Percentiles rank a stretch among this genome's conserved stretches.
phyloP scores from a whole-genome alignment of 1,140 invertebrate genomes.

The Drosophila prosaltans region DNA sequence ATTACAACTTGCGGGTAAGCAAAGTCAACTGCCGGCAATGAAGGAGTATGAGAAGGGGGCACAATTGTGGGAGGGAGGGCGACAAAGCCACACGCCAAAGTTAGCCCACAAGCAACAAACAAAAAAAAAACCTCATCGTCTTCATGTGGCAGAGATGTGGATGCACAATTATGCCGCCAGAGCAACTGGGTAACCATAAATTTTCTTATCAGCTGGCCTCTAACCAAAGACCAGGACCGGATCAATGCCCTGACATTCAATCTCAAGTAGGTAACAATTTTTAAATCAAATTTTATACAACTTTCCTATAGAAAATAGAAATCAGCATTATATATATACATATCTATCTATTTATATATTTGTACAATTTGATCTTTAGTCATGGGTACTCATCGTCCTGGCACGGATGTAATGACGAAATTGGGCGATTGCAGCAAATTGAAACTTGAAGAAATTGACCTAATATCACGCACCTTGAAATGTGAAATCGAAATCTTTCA shows the following conservation, averaged over 20 bases:
- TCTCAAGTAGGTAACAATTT: neutral
- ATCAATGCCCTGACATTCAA: neutral
- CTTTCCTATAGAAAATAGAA: neutral
- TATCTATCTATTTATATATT: neutral
- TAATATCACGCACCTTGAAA: constrained; percentile 31
- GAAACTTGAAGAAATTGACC: constrained; percentile 44
- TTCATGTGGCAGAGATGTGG: constrained; percentile 54
- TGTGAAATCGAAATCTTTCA: constrained; percentile 49
- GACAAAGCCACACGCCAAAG: constrained; percentile 73
- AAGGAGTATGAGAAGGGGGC: neutral
- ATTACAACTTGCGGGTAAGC: constrained; percentile 81
- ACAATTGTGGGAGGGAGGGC: constrained; percentile 15
- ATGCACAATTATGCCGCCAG: constrained; percentile 79
- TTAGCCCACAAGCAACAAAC: constrained; percentile 29
- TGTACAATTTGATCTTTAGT: neutral
- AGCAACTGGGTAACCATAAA: constrained; percentile 71
- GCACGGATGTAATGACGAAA: constrained; percentile 13
- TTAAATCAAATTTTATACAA: neutral
- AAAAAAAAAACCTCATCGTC: constrained; percentile 23
- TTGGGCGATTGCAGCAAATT: constrained; percentile 33
- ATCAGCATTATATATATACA: neutral
- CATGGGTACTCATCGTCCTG: neutral
- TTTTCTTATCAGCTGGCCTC: constrained; percentile 69
- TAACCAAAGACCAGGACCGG: constrained; percentile 51
- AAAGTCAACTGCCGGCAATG: constrained; percentile 67